Percentiles rank a stretch among this genome's conserved stretches.
phyloP scores from a whole-genome alignment of 2,113 vertebrate genomes.

The Steatornis caripensis region DNA sequence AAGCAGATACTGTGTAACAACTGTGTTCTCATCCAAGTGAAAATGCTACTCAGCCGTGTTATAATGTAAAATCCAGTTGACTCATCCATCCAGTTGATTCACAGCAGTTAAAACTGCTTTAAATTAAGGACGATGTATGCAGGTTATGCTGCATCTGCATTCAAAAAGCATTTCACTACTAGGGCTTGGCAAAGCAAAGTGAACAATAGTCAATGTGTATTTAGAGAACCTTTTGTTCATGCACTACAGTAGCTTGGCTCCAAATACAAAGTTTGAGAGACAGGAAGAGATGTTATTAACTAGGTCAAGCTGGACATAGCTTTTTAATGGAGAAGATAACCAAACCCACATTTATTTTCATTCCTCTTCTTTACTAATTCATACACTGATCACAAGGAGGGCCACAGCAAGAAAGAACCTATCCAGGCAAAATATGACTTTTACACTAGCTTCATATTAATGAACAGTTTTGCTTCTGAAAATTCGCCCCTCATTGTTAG shows the following conservation, averaged over 20 bases:
- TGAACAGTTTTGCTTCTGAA: background rate
- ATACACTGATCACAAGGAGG: background rate
- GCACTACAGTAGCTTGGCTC: background rate
- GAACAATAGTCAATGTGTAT: background rate
- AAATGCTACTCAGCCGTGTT: background rate
- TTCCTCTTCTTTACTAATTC: background rate
- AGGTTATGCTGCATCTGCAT: background rate
- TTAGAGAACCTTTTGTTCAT: background rate
- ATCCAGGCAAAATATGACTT: background rate
- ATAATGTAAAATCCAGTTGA: background rate
- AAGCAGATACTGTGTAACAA: background rate
- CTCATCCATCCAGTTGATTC: background rate
- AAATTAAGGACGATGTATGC: background rate
- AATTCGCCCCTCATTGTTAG: background rate
- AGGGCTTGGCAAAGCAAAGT: background rate
- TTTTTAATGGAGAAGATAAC: slow-evolving; percentile 3
- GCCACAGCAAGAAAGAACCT: background rate
- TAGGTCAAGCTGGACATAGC: background rate
- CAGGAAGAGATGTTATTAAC: background rate
- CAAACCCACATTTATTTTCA: background rate
- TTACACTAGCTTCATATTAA: background rate
- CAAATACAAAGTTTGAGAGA: background rate
- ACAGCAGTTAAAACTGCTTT: background rate
- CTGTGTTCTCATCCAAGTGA: background rate
- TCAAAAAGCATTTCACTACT: background rate